These are phyloP conservation scores for Emydura subglobosa DNA, from an alignment of 2,113 vertebrate species.

Conservation along the genomic window DNA sequence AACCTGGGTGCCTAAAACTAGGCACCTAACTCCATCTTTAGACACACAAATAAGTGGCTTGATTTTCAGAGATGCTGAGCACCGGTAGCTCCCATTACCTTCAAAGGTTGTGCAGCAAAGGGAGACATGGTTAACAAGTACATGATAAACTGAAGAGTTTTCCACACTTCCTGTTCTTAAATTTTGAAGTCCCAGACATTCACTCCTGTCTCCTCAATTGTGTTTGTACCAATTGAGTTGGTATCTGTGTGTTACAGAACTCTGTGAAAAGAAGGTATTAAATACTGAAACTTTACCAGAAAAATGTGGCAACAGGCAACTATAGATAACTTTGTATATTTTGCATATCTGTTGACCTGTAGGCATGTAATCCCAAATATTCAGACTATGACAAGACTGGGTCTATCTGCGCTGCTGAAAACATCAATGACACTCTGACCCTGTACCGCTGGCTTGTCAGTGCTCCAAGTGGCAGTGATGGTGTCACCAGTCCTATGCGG, in stretches of 20 bases:
- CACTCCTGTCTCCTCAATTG: not conserved
- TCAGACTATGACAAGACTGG: constrained; percentile 88
- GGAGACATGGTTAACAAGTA: not conserved
- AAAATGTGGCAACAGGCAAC: not conserved
- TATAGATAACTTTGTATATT: not conserved
- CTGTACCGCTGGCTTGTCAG: constrained; percentile 87
- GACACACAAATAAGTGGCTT: too few species aligned
- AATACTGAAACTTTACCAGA: not conserved
- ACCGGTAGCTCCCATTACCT: not conserved
- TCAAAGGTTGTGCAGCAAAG: not conserved
- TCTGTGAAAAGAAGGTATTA: not conserved
- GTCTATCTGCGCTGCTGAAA: constrained; percentile 85
- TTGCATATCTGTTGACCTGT: not conserved
- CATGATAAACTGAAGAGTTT: not conserved
- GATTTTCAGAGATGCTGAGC: too few species aligned
- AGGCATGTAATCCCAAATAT: constrained; percentile 89
- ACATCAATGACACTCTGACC: constrained; percentile 86
- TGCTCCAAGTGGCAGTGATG: constrained; percentile 82
- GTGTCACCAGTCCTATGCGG: constrained; percentile 87
- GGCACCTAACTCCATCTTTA: too few species aligned
- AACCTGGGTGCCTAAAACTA: too few species aligned
- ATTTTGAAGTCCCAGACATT: not conserved
- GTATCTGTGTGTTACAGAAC: not conserved
- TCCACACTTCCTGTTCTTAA: not conserved
- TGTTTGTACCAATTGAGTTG: too few species aligned